These are phyloP conservation scores for Ceratina calcarata DNA, from an alignment of 1,140 invertebrate genomes.

Conservation along the genomic window DNA sequence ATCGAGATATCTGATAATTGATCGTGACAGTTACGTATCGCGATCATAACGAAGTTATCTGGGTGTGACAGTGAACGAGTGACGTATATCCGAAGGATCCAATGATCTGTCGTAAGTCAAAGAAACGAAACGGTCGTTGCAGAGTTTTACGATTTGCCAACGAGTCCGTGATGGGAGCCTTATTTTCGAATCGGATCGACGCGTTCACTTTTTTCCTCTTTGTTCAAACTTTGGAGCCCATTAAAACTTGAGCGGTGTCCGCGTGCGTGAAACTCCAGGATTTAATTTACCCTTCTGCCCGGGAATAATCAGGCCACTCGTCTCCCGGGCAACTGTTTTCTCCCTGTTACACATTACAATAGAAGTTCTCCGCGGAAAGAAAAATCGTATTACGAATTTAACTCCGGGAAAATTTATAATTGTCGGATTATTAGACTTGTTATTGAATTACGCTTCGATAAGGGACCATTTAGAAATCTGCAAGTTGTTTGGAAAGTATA, in stretches of 20 bases:
- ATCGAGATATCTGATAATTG: conserved; percentile 8
- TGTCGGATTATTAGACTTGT: conserved; percentile 15
- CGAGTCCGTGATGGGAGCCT: no score
- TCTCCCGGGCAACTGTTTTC: neutral
- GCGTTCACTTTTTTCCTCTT: neutral
- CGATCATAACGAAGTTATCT: conserved; percentile 9
- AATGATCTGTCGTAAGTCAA: neutral
- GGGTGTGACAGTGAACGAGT: conserved; percentile 40
- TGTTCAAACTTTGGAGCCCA: conserved; percentile 24
- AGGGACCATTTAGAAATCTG: neutral
- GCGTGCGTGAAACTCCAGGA: conserved; percentile 2
- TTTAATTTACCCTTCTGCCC: conserved; percentile 19
- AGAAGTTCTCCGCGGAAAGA: neutral
- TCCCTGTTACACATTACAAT: neutral
- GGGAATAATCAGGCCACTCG: conserved; percentile 22
- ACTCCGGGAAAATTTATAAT: conserved; percentile 28
- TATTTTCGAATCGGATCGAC: no score
- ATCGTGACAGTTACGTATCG: conserved; percentile 17
- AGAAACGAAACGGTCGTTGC: conserved; percentile 33
- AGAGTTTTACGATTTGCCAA: conserved; percentile 12
- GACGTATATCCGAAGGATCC: conserved; percentile 20
- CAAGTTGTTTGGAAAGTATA: no score
- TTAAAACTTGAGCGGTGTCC: conserved; percentile 31
- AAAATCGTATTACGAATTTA: conserved; percentile 1
- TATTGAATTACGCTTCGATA: conserved; percentile 1